These are phyloP conservation scores for Puffinus mauretanicus DNA, from an alignment of 2,113 vertebrate species.

Conservation along the genomic window DNA sequence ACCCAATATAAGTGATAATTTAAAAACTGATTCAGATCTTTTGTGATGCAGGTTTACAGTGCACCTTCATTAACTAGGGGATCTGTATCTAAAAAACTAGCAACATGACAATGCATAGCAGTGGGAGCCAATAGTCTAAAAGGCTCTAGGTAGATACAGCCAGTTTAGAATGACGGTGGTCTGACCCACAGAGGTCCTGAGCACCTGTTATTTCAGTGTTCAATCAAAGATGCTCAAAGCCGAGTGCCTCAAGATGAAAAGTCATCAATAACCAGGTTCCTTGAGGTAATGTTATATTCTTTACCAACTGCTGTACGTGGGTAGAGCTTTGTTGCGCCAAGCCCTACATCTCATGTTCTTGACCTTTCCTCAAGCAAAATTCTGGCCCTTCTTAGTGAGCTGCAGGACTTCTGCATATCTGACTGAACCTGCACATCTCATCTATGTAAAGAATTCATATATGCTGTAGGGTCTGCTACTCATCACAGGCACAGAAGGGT, in stretches of 20 bases:
- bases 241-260: background rate
- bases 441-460: background rate
- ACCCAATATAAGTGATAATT: background rate
- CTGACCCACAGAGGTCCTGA: background rate
- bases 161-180: background rate
- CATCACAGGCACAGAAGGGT: background rate
- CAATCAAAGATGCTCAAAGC: background rate
- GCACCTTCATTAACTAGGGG: too few relatives aligned
- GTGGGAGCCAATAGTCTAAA: background rate
- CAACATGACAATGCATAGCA: rapidly evolving
- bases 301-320: rapidly evolving
- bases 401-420: background rate
- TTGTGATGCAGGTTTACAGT: rapidly evolving
- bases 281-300: background rate
- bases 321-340: background rate
- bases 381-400: background rate
- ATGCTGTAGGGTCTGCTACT: rapidly evolving
- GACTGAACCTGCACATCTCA: background rate
- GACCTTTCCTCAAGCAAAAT: background rate
- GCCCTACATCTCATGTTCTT: background rate
- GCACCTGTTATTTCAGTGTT: background rate
- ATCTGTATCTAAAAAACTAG: background rate
- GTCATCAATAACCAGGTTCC: background rate
- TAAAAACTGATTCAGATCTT: background rate
- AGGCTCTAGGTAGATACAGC: background rate